Conservation (phyloP, 30 jellyfish, hydroid and myxozoan species). For the Aurelia aurita region DNA sequence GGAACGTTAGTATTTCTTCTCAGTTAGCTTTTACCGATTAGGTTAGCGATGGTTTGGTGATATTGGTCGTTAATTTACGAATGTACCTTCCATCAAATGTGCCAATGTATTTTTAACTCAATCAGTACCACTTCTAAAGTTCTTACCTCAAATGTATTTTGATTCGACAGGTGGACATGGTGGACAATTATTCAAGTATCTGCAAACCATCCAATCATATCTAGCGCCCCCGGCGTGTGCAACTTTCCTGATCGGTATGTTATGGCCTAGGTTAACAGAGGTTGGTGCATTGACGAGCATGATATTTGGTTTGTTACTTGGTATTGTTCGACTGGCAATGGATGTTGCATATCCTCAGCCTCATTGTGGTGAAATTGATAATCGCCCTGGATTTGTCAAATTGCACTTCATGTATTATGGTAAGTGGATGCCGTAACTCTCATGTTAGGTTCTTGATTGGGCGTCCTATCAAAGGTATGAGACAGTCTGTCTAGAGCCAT, state of each 20-base stretch:
- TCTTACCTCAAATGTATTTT: neutral
- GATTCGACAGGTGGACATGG: constrained; percentile 86
- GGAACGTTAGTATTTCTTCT: too few relatives aligned
- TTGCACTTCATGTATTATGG: constrained; percentile 93
- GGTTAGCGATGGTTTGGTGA: too few relatives aligned
- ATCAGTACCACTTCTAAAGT: too few relatives aligned
- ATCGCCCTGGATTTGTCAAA: constrained; percentile 85
- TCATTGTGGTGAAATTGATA: constrained; percentile 88
- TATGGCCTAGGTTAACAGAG: constrained; percentile 92
- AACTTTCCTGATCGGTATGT: constrained; percentile 84
- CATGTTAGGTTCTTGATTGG: neutral
- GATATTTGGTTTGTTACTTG: constrained; percentile 88
- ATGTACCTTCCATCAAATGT: too few relatives aligned
- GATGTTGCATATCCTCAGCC: constrained; percentile 93
- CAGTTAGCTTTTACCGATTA: too few relatives aligned
- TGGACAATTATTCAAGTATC: constrained; percentile 83
- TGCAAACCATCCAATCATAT: constrained; percentile 92
- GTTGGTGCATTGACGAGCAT: constrained; percentile 89
- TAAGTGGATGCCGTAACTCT: constrained; percentile 14
- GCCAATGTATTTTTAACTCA: too few relatives aligned
- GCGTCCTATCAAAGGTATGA: neutral
- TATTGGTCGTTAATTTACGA: too few relatives aligned
- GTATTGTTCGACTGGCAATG: constrained; percentile 69
- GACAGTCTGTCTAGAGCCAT: neutral
- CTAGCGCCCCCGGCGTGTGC: constrained; percentile 98